Conservation (phyloP, 2,113 vertebrate genomes). For the Gallinago paraguaiae region DNA sequence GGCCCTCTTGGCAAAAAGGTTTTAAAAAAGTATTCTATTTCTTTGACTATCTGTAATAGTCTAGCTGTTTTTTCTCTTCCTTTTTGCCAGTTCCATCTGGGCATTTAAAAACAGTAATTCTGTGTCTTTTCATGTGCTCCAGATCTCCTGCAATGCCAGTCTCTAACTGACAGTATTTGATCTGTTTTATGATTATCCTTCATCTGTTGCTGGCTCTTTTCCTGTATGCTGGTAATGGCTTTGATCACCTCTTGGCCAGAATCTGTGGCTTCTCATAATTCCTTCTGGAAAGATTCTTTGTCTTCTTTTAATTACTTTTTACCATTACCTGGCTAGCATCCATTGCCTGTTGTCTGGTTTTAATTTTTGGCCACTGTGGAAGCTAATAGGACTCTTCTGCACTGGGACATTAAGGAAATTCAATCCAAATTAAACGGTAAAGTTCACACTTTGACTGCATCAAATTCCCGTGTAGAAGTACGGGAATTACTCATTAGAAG, state of each 20-base stretch:
- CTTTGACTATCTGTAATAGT: background rate
- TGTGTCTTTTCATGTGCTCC: background rate
- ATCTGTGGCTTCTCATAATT: constrained; percentile 47
- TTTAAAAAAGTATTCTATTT: background rate
- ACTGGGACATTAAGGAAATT: constrained; percentile 42
- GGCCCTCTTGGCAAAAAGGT: too few relatives aligned
- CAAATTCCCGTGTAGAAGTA: constrained; percentile 44
- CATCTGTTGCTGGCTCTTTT: constrained; percentile 49
- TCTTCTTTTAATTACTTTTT: constrained; percentile 66
- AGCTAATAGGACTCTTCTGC: constrained; percentile 25
- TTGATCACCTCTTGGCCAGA: constrained; percentile 48
- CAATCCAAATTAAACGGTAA: constrained; percentile 62
- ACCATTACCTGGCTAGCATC: constrained; percentile 31
- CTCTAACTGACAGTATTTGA: constrained; percentile 41
- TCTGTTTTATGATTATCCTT: constrained; percentile 54
- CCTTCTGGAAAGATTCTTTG: constrained; percentile 56
- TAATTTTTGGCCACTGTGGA: constrained; percentile 52
- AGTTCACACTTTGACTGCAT: constrained; percentile 28
- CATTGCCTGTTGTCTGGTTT: constrained; percentile 38
- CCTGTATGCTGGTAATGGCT: constrained; percentile 1
- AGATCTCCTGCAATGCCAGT: constrained; percentile 25
- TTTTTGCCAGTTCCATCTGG: constrained; percentile 27
- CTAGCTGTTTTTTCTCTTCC: background rate
- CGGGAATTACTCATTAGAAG: constrained; percentile 36
- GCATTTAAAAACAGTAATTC: constrained; percentile 51